Conservation (phyloP, 1,140 invertebrate genomes). For the Bombus sylvicola region DNA sequence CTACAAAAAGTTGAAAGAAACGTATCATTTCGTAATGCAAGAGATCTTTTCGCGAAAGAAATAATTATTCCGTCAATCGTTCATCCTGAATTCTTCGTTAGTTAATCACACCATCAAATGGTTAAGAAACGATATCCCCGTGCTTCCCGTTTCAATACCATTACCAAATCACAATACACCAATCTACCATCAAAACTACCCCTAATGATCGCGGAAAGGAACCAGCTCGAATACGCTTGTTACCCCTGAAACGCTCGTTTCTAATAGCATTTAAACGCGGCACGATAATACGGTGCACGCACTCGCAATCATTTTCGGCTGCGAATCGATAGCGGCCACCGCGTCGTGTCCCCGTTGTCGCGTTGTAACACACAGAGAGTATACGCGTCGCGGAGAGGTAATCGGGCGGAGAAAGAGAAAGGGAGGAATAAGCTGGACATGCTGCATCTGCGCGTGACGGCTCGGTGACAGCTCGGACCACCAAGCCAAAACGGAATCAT, state of each 20-base stretch:
- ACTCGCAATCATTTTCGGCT: conserved; percentile 47
- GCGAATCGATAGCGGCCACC: conserved; percentile 57
- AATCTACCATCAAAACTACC: not conserved
- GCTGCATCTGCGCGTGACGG: conserved; percentile 69
- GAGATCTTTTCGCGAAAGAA: too few species aligned
- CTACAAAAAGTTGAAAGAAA: too few species aligned
- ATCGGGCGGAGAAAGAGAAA: conserved; percentile 29
- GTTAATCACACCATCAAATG: not conserved
- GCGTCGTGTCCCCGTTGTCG: conserved; percentile 9
- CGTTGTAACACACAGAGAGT: conserved; percentile 39
- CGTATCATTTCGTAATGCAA: too few species aligned
- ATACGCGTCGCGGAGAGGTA: conserved; percentile 1
- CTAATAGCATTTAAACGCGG: not conserved
- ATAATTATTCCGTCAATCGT: too few species aligned
- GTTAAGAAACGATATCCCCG: not conserved
- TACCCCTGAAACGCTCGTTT: not conserved
- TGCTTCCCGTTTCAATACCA: not conserved
- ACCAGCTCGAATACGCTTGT: not conserved
- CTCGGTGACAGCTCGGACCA: conserved; percentile 65
- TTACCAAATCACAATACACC: not conserved
- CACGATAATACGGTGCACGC: conserved; percentile 14
- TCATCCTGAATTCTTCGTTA: not conserved
- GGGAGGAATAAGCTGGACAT: conserved; percentile 52
- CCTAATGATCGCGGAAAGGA: not conserved
- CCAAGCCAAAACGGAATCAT: conserved; percentile 72